Evolutionary conservation across 2,888 invertebrate genomes (phyloP).

Genomic region (Monoplex corrugatus): DNA sequence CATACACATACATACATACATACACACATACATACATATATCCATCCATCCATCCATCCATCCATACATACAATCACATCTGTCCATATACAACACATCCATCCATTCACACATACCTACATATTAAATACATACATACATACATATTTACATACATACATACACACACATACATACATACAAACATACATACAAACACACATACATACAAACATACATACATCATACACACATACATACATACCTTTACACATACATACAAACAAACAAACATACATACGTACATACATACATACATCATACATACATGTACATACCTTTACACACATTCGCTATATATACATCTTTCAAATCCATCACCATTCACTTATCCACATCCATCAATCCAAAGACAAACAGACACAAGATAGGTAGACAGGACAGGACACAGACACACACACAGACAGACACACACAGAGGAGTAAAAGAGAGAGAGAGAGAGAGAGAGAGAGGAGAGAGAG

Average conservation of each 20-base stretch:
- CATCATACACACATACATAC: neutral
- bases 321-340: no score
- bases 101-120: no score
- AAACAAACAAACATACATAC: neutral
- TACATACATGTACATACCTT: neutral
- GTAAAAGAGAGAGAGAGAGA: conserved; percentile 16
- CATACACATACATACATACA: neutral
- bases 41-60: no score
- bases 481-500: neutral
- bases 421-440: no score
- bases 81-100: no score
- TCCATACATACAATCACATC: no score
- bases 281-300: neutral
- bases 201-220: neutral
- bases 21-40: neutral
- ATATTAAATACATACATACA: no score
- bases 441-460: no score
- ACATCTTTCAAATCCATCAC: no score
- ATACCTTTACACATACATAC: neutral
- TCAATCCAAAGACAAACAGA: no score
- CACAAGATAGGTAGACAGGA: no score
- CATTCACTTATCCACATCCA: no score
- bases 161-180: neutral
- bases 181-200: neutral
- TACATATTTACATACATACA: neutral